Base-by-base conservation (phyloP, 2,797 vertebrate species). In the Alfaro cultratus region DNA sequence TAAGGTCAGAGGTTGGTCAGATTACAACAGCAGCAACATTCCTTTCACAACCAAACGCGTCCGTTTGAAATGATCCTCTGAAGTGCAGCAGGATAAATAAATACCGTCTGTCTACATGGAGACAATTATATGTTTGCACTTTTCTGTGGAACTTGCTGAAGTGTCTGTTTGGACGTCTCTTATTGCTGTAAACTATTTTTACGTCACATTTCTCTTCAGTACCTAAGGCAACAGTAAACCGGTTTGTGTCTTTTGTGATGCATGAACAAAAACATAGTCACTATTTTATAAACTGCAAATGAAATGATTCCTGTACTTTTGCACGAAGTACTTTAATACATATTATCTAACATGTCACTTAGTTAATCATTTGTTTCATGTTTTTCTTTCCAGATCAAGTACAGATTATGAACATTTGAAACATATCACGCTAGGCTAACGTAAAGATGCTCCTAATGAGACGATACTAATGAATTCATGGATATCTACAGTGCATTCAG, bases 121-220 rank as follows among this genome's bases (percentile, higher is more conserved):
- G 0, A 78, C 29, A 34, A 83, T 87, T 53, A 85, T 85, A 78
- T 36, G 76, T 91, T 95, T 94, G 88, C 93, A 92, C 90, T 87
- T 85, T 82, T 57, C 46, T 36, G 81, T 84, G 49, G 74, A 82
- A 82, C 82, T 77, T 79, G 68, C 80, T 88, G 78, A 85, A 60
- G 31, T 67, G 76, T 80, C 68, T 86, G 49, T 84, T 83, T 83
- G n/a, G 31, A 80, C 80, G 83, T 89, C 84, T 91, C 80, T 73
- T 49, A 84, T 84, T 90, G 92, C 88, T 92, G 87, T 88, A 85
- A 45, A 89, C 83, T 74, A 60, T 90, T 89, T 89, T 41, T 92
- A 91, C 85, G 85, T 86, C 62, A 0, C 26, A 34, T n/a, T 85
- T 86, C 53, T 82, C 80, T 74, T 64, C 13, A 26, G 76, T 75